Evolutionary conservation across 2,797 vertebrate genomes (phyloP), one percentile per base, ranked within the genome.

Genomic region (Coregonus ussuriensis): DNA sequence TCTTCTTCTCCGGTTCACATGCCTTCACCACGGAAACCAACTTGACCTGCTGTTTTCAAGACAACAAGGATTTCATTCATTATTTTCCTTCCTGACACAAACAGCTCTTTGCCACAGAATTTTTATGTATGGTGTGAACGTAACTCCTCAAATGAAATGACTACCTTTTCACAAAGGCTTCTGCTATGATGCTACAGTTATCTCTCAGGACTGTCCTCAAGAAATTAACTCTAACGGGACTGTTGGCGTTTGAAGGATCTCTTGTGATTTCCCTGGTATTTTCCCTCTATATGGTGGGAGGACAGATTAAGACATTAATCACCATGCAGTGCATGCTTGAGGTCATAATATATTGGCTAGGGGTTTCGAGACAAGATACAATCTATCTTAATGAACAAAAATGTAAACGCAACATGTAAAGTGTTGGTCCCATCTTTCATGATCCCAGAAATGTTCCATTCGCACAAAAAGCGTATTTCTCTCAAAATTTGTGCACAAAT

Each of bases 21-120:
- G 83, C 85, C 76, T 80, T 79, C 68, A 72, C 79, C 37, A 79
- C 79, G 71, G 71, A 90, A 88, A 88, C 79, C 77, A 86, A 85
- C 83, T 75, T 87, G 81, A 63, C 66, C 85, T 81, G 79, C 82
- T 79, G 41, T 47, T 47, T 35, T 35, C 35, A 35, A 35, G 71
- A 68, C 82, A 71, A 75, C 14, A 54, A 54, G 4, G 6, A 59
- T 59, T 54, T 47, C 83, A 79, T 85, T 86, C 74, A 79, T 77
- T 0, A 51, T 52, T 35, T 72, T 51, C 41, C 79, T n/a, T 56
- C 72, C 65, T 59, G 54, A 31, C 29, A 66, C 63, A 66, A 4
- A 69, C n/a, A 5, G 68, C 62, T 78, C 56, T 54, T 67, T 63
- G 13, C 6, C 6, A 69, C 16, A 15, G 29, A 21, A 14, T 52